Evolutionary conservation across 1,140 invertebrate genomes (phyloP), one percentile per base, ranked within the genome.

Genomic region (Temnothorax nylanderi): DNA sequence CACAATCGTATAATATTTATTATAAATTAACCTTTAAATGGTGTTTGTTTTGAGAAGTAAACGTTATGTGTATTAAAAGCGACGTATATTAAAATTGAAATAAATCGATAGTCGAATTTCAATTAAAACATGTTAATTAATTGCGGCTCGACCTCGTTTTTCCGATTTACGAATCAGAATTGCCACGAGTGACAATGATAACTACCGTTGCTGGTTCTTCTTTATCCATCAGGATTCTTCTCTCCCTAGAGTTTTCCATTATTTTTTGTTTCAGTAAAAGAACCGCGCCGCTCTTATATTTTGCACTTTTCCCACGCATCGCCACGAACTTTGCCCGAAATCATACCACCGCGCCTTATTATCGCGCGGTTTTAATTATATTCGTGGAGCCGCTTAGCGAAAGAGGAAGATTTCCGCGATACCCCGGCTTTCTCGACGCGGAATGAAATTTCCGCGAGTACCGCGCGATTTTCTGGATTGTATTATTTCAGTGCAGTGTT

Each of bases 351-450:
- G 44, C 41, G 13, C 69, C 80, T 75, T 74, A 84, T 84, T 84
- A 84, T 60, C 41, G 69, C 80, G 54, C 44, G n/a, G 80, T 84
- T 84, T 84, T 84, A 84, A 84, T 84, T 84, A 84, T 47, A 84
- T 84, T 84, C 69, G 54, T 44, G 32, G 69, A 62, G 54, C 80
- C 80, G 80, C 80, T 74, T 82, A 82, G 41, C 41, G 54, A 13
- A 21, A 34, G 69, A 49, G 54, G 56, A 75, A 75, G 80, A 84
- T 84, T 75, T 74, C 26, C 41, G 26, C 37, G n/a, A 58, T 71
- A 11, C 21, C 16, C 60, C 18, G 51, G 37, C 54, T 82, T 72
- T 58, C 71, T 60, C 67, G 7, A 26, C 10, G 10, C 3, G 69
- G 21, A 37, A 75, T 75, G 69, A 75, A 84, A 74, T 82, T 82